Evolutionary conservation across 2,113 vertebrate species (phyloP).

Genomic region (Eolophus roseicapilla): DNA sequence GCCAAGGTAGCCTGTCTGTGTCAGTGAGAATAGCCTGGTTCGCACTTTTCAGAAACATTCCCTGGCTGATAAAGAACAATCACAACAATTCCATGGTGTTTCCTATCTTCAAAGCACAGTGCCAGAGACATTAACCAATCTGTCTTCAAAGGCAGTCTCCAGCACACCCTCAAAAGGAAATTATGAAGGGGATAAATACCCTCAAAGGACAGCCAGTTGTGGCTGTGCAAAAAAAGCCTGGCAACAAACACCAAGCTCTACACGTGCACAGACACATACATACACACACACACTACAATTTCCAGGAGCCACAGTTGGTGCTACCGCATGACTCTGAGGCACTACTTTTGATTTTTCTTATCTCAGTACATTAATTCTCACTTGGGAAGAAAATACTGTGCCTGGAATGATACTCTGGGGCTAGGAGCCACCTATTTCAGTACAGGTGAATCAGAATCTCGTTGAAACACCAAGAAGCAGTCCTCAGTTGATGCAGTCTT

Average conservation of each 20-base stretch:
- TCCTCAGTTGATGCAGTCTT: not conserved
- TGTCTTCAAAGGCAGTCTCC: not conserved
- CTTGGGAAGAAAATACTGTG: not conserved
- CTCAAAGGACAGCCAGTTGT: not conserved
- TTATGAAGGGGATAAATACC: not conserved
- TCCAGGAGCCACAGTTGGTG: not conserved
- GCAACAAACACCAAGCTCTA: not conserved
- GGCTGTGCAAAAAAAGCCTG: not conserved
- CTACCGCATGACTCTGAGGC: not conserved
- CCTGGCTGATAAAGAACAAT: not conserved
- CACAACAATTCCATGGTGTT: not conserved
- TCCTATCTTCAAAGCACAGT: not conserved
- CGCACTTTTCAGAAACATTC: not conserved
- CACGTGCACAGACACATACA: not conserved
- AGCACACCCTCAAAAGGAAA: not conserved
- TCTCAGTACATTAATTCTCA: not conserved
- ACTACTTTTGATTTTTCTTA: not conserved
- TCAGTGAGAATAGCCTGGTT: not conserved
- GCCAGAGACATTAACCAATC: not conserved
- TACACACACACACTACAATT: not conserved
- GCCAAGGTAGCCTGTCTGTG: rapidly evolving
- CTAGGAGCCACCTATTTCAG: not conserved
- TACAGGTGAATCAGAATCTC: not conserved
- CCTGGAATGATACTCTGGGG: not conserved
- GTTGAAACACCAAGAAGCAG: not conserved